phyloP scores from a whole-genome alignment of 2,888 invertebrate species.

The Diarsia mendica region DNA sequence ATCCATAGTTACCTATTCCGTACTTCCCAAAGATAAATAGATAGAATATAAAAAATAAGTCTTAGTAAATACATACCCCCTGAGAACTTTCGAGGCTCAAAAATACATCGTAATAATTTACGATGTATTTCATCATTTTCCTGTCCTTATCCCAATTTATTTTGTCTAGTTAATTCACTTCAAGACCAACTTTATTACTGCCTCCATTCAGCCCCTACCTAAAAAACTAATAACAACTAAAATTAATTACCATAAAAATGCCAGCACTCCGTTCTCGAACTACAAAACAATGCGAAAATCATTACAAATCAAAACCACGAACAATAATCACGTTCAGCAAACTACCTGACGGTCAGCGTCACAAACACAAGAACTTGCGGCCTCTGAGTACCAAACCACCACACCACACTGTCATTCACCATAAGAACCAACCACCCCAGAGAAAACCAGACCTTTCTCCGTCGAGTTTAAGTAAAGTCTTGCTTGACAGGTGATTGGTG shows the following conservation, averaged over 20 bases:
- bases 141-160: no score
- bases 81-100: neutral
- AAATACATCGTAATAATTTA: neutral
- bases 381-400: constrained; percentile 64
- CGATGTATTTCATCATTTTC: no score
- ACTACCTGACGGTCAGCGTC: constrained; percentile 63
- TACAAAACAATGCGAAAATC: constrained; percentile 63
- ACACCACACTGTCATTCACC: constrained; percentile 1
- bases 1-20: neutral
- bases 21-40: neutral
- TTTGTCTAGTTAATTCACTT: neutral
- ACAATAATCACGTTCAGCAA: constrained; percentile 65
- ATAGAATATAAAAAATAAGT: neutral
- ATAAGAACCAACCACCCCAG: constrained; percentile 9
- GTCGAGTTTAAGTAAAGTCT: constrained; percentile 24
- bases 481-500: neutral
- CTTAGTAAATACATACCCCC: neutral
- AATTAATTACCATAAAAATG: constrained; percentile 56
- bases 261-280: constrained; percentile 20
- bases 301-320: constrained; percentile 66
- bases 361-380: constrained; percentile 67
- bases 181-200: neutral
- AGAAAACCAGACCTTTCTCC: constrained; percentile 41
- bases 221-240: constrained; percentile 15
- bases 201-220: neutral